Evolutionary conservation across 2,797 vertebrate species (phyloP), one percentile per base, ranked within the genome.

Genomic region (Borostomias antarcticus): DNA sequence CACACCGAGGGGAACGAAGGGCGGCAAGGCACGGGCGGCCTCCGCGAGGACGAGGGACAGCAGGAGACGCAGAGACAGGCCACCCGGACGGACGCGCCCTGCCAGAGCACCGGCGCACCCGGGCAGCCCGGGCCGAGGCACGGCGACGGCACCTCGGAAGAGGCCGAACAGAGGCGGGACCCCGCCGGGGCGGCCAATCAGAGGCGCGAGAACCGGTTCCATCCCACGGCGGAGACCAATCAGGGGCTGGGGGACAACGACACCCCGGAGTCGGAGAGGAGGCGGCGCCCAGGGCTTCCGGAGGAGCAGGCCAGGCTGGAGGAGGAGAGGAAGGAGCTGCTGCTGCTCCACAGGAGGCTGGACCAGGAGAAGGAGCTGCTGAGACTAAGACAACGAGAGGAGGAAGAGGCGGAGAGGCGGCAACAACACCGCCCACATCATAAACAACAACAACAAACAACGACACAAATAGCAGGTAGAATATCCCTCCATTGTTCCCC

Each of bases 311-410:
- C 79, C 50, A 83, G 66, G 63, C 56, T 89, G 47, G 85, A 91
- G 73, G 84, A 86, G 70, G 90, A 92, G 74, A 81, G 69, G 50
- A 82, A 83, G 29, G 91, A 92, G 69, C 85, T 92, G 33, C 76
- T 88, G 0, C 77, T 87, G 63, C 86, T 91, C 5, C 90, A 91
- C 69, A 89, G 78, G 78, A 88, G 77, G 72, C 66, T 92, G 57
- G 89, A 91, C 48, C 82, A 90, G 64, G 89, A 92, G 75, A 91
- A 92, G 76, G 85, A 88, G 73, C 59, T 80, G 1, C 64, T 89
- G 58, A 84, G 81, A 60, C 76, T 79, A 62, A 86, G 88, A 69
- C 87, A 91, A 58, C 68, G 79, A 59, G 83, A 75, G 30, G 70
- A 86, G 33, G 84, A 86, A 19, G 82, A 86, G 43, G 78, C 80